These are phyloP conservation scores for Tetramorium parvispinum DNA, from an alignment of 1,140 invertebrate species.

Conservation along the genomic window DNA sequence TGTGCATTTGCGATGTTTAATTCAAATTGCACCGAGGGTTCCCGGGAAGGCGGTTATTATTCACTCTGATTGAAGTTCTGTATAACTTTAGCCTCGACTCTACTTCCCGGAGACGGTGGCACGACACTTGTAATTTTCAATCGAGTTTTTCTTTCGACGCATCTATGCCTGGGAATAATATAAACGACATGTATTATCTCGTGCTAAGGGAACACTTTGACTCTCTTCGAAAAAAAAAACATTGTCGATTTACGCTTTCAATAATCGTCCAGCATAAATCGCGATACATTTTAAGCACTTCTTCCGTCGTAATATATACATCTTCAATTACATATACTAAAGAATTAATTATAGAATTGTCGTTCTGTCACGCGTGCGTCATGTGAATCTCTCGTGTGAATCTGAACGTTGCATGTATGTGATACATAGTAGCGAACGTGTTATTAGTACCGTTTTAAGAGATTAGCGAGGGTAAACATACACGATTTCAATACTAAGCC, in stretches of 20 bases:
- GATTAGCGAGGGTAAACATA: slow-evolving; percentile 20
- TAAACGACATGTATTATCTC: not conserved
- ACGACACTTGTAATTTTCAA: slow-evolving; percentile 42
- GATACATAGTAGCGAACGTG: not conserved
- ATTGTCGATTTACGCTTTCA: not conserved
- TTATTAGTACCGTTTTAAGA: slow-evolving; percentile 16
- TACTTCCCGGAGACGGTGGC: slow-evolving; percentile 33
- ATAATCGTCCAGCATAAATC: not conserved
- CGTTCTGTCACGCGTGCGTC: not conserved
- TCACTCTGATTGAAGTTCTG: slow-evolving; percentile 50
- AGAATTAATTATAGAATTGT: not conserved
- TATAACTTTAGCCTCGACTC: slow-evolving; percentile 51
- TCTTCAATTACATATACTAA: not conserved
- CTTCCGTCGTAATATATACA: not conserved
- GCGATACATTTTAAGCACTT: not conserved
- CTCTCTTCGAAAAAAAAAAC: not conserved
- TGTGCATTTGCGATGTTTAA: slow-evolving; percentile 57
- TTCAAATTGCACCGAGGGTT: slow-evolving; percentile 36
- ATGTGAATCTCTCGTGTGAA: slow-evolving; percentile 8
- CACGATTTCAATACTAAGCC: slow-evolving; percentile 16
- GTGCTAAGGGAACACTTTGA: not conserved
- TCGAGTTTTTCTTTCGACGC: slow-evolving; percentile 49
- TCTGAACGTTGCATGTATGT: not conserved
- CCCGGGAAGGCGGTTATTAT: slow-evolving; percentile 42
- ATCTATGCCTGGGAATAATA: slow-evolving; percentile 6